Evolutionary conservation across 2,888 invertebrate species (phyloP).

Genomic region (Cecidostiba fungosa): DNA sequence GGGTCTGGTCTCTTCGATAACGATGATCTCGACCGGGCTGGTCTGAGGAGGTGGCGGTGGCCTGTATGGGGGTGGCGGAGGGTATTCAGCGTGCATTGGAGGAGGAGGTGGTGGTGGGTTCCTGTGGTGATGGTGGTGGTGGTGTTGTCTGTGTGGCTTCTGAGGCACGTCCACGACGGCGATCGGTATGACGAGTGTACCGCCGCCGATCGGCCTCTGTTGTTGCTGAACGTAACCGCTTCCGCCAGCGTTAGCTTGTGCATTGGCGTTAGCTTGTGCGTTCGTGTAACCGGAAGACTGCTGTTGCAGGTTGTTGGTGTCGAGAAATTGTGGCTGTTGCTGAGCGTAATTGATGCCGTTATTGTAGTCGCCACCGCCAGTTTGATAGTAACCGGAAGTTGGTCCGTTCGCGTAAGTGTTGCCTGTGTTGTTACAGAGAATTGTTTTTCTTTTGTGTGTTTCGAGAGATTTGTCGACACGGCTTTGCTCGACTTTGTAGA

Average conservation of each 20-base stretch:
- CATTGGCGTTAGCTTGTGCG: conserved; percentile 33
- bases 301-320: conserved; percentile 20
- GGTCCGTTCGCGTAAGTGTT: conserved; percentile 33
- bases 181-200: conserved; percentile 62
- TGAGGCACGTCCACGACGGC: conserved; percentile 60
- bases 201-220: background rate
- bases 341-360: too few relatives aligned
- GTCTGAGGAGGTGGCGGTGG: conserved; percentile 53
- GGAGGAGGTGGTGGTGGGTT: conserved; percentile 42
- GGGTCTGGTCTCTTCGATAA: conserved; percentile 68
- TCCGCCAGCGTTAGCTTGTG: conserved; percentile 17
- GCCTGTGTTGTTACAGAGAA: conserved; percentile 36
- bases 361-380: background rate
- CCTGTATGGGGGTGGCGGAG: conserved; percentile 43
- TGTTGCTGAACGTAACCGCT: conserved; percentile 19
- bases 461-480: background rate
- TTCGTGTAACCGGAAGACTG: conserved; percentile 8
- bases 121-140: conserved; percentile 58
- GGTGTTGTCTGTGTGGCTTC: conserved; percentile 52
- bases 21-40: conserved; percentile 69
- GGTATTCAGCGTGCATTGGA: conserved; percentile 52
- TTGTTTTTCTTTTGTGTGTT: background rate
- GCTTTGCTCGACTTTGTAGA: background rate
- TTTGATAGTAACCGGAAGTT: background rate
- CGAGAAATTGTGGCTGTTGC: conserved; percentile 8